These are phyloP conservation scores for Austrolebias charrua DNA, from an alignment of 2,797 vertebrate species.

Conservation along the genomic window DNA sequence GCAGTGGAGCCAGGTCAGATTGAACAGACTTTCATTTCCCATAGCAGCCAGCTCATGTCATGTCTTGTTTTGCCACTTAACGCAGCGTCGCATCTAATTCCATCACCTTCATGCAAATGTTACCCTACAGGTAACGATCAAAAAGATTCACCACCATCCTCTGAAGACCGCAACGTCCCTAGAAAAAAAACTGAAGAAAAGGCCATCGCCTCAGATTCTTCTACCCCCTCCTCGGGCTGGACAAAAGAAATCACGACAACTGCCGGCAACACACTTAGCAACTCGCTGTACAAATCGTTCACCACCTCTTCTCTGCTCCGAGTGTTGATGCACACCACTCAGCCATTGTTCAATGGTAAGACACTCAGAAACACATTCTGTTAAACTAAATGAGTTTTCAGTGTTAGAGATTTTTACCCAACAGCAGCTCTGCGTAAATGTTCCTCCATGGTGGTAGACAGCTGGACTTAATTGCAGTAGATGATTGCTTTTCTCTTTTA, in stretches of 20 bases:
- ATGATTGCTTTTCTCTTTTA: conserved; percentile 35
- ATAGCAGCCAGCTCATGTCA: not conserved
- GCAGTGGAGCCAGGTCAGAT: conserved; percentile 58
- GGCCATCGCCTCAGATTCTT: conserved; percentile 72
- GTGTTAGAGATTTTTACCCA: conserved; percentile 8
- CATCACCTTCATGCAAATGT: not conserved
- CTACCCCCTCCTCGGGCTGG: conserved; percentile 78
- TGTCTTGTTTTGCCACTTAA: not conserved
- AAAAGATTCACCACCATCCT: conserved; percentile 41
- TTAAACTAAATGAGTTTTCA: not conserved
- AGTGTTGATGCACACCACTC: conserved; percentile 87
- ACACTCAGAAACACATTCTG: conserved; percentile 42
- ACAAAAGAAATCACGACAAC: conserved; percentile 74
- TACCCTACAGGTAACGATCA: conserved; percentile 32
- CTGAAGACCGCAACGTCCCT: conserved; percentile 57
- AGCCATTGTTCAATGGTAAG: conserved; percentile 91
- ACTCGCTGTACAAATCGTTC: conserved; percentile 61
- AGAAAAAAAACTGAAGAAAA: conserved; percentile 62
- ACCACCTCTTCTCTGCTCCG: conserved; percentile 76
- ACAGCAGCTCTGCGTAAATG: not conserved
- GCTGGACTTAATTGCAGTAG: conserved; percentile 36
- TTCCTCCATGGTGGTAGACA: conserved; percentile 7
- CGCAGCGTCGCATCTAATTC: not conserved
- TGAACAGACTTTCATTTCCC: not conserved
- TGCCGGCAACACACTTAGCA: conserved; percentile 69